A percentile compares a stretch with the other conserved stretches of the same genome.
Conservation (phyloP, 2,113 vertebrate genomes). For the Myiozetetes cayanensis region DNA sequence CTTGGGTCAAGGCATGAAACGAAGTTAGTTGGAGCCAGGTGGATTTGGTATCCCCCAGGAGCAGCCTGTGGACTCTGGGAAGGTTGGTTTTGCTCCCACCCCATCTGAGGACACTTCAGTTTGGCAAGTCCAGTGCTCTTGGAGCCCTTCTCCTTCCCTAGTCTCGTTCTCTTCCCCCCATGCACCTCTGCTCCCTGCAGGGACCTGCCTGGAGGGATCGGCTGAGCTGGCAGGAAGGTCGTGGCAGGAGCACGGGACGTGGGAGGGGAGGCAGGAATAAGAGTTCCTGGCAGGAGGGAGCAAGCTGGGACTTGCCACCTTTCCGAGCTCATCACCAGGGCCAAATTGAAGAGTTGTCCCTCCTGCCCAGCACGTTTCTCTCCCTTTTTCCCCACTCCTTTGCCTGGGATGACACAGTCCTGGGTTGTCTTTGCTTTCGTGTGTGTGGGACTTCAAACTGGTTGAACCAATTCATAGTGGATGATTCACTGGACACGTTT, state of each 20-base stretch:
- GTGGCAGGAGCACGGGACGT: rapidly evolving
- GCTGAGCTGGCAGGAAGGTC: background rate
- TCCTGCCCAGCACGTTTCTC: background rate
- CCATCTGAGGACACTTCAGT: background rate
- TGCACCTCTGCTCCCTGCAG: rapidly evolving
- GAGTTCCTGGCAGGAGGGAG: background rate
- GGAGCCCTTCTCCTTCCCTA: background rate
- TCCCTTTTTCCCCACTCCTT: background rate
- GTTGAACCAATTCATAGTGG: background rate
- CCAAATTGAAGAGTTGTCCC: background rate
- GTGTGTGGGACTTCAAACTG: background rate
- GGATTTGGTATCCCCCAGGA: rapidly evolving
- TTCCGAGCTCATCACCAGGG: background rate
- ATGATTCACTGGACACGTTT: background rate
- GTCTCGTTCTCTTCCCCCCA: background rate
- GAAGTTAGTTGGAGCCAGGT: background rate
- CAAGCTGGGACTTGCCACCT: background rate
- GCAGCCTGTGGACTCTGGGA: background rate
- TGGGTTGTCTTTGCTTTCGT: background rate
- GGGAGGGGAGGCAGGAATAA: background rate
- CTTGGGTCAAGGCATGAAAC: rapidly evolving
- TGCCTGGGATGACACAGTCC: background rate
- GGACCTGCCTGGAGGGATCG: background rate
- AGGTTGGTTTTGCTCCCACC: background rate
- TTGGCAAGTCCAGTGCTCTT: rapidly evolving